phyloP scores from a whole-genome alignment of 2,113 vertebrate species.

The Petromus typicus region DNA sequence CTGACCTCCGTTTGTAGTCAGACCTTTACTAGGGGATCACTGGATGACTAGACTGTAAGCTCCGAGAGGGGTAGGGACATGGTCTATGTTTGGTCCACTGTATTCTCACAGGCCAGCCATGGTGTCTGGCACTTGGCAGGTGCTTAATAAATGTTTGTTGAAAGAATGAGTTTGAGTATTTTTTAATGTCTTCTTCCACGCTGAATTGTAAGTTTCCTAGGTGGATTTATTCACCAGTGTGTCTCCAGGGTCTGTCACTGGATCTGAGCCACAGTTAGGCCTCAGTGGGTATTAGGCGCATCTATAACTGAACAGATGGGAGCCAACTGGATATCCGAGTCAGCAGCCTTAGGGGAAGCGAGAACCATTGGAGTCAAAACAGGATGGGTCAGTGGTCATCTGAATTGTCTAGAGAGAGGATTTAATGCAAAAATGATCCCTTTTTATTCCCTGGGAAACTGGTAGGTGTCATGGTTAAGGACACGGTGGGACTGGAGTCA shows the following conservation, averaged over 20 bases:
- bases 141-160: slow-evolving; percentile 82
- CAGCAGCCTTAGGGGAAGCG: slow-evolving; percentile 26
- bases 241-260: slow-evolving; percentile 59
- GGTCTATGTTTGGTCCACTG: slow-evolving; percentile 66
- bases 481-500: neutral
- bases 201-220: slow-evolving; percentile 62
- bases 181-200: slow-evolving; percentile 69
- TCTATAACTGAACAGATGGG: slow-evolving; percentile 26
- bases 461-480: neutral
- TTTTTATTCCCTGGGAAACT: slow-evolving; percentile 54
- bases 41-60: slow-evolving; percentile 79
- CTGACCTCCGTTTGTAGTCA: slow-evolving; percentile 59
- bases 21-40: slow-evolving; percentile 46
- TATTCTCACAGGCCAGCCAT: slow-evolving; percentile 65
- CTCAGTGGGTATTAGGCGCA: slow-evolving; percentile 9
- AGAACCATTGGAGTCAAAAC: slow-evolving; percentile 34
- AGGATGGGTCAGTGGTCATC: neutral
- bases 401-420: slow-evolving; percentile 50
- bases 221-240: slow-evolving; percentile 51
- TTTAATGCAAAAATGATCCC: slow-evolving; percentile 40
- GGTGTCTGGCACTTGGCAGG: slow-evolving; percentile 72
- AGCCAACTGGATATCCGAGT: neutral
- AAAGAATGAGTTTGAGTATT: slow-evolving; percentile 82
- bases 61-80: slow-evolving; percentile 80
- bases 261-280: slow-evolving; percentile 24